Conservation (phyloP, 2,797 vertebrate genomes). For the Monodelphis domestica region DNA sequence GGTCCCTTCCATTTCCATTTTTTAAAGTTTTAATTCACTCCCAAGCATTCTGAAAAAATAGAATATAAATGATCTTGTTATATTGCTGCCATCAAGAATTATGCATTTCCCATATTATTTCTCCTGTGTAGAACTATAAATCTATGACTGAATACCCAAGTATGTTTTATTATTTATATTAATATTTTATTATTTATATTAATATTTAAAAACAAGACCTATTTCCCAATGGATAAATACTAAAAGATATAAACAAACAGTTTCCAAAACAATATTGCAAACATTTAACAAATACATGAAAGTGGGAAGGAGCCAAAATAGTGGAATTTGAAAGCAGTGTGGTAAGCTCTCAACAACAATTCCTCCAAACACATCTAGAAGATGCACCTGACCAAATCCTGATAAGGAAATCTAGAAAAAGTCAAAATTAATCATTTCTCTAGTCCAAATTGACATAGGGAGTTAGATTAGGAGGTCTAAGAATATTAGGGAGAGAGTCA, state of each 20-base stretch:
- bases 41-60: slow-evolving; percentile 28
- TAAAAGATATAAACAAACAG: neutral
- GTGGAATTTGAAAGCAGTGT: neutral
- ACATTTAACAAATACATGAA: neutral
- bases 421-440: neutral
- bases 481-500: too few species aligned
- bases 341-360: neutral
- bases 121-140: neutral
- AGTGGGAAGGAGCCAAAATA: neutral
- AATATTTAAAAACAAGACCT: neutral
- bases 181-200: too few species aligned
- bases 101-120: neutral
- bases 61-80: neutral
- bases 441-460: neutral
- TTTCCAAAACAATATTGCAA: neutral
- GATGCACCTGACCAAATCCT: neutral
- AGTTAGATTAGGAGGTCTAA: neutral
- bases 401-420: too few species aligned
- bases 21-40: slow-evolving; percentile 16
- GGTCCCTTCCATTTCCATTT: slow-evolving; percentile 64
- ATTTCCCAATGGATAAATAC: neutral
- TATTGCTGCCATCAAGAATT: neutral
- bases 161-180: too few species aligned
- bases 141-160: neutral
- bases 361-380: neutral